Evolutionary conservation across 2,888 invertebrate genomes (phyloP), one percentile per base, ranked within the genome.

Genomic region (Nebria brevicollis): DNA sequence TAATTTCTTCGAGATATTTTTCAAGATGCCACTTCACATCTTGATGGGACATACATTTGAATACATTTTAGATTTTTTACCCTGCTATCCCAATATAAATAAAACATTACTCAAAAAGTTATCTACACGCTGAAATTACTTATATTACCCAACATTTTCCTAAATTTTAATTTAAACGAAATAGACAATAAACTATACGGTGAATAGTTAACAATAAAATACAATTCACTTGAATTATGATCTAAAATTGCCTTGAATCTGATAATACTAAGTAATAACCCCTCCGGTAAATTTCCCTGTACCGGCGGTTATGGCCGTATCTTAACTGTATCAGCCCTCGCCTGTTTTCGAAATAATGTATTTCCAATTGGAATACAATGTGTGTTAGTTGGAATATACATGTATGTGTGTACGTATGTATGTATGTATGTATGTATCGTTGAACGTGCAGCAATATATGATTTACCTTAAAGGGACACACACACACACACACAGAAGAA

Each of bases 1-100:
- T 79, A 77, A 77, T 77, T 77, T 77, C 20, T 77, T 72, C 11
- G 34, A 72, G 77, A 77, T 77, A 77, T 77, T 72, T 77, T 64
- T 77, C 72, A 77, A 72, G 72, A 70, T 26, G 11, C 11, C 11
- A 70, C n/a, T 10, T 26, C 70, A 11, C 8, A 70, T 70, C 70
- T 70, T 70, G 70, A 70, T 70, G 54, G 54, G 54, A 70, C 70
- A 25, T 20, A 68, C 20, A 26, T 70, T 70, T 26, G 25, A 70
- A 70, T 70, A 26, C 25, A 26, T 11, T 20, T 5, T 13, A 70
- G 25, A 70, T 25, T 25, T 66, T 66, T 25, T 66, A 66, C 7
- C 7, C 66, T 66, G 66, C 13, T 25, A 3, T 13, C 2, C 11
- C 66, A 11, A 25, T 70, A 25, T 70, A 54, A 3, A 70, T 54